These are phyloP conservation scores for Esox masquinongy DNA, from an alignment of 2,797 vertebrate species.

Conservation along the genomic window DNA sequence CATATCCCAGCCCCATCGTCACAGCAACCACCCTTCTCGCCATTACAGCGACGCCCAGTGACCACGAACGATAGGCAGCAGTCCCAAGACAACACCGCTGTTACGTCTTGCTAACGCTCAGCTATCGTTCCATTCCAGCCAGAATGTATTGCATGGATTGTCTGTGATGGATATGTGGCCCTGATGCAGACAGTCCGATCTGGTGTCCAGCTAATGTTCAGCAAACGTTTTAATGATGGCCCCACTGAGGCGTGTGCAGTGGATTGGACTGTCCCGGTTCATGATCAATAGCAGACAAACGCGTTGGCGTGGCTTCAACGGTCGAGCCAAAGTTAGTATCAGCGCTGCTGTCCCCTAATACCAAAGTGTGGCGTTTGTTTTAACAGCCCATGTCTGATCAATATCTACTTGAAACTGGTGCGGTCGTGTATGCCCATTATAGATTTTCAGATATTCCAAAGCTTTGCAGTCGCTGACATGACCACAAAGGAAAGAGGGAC, in stretches of 20 bases:
- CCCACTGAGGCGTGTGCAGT: slow-evolving; percentile 17
- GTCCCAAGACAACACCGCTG: slow-evolving; percentile 27
- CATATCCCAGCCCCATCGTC: slow-evolving; percentile 49
- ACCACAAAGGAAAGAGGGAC: slow-evolving; percentile 29
- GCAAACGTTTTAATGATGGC: background rate
- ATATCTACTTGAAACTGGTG: slow-evolving; percentile 38
- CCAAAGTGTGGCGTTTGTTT: slow-evolving; percentile 34
- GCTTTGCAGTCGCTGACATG: slow-evolving; percentile 47
- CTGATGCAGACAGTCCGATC: background rate
- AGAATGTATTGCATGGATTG: background rate
- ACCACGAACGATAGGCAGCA: slow-evolving; percentile 40
- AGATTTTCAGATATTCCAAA: slow-evolving; percentile 32
- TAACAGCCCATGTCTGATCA: slow-evolving; percentile 40
- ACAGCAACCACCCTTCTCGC: slow-evolving; percentile 47
- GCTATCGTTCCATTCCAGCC: background rate
- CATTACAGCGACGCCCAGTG: slow-evolving; percentile 7
- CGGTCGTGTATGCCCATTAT: slow-evolving; percentile 38
- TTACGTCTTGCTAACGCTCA: slow-evolving; percentile 23
- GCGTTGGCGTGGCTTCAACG: slow-evolving; percentile 37
- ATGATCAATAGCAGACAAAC: slow-evolving; percentile 67
- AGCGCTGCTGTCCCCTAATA: background rate
- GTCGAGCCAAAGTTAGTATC: slow-evolving; percentile 33
- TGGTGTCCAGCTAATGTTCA: background rate
- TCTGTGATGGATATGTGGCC: background rate
- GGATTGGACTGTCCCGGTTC: slow-evolving; percentile 28